phyloP scores from a whole-genome alignment of 2,797 vertebrate genomes.

The Limnodromus scolopaceus region DNA sequence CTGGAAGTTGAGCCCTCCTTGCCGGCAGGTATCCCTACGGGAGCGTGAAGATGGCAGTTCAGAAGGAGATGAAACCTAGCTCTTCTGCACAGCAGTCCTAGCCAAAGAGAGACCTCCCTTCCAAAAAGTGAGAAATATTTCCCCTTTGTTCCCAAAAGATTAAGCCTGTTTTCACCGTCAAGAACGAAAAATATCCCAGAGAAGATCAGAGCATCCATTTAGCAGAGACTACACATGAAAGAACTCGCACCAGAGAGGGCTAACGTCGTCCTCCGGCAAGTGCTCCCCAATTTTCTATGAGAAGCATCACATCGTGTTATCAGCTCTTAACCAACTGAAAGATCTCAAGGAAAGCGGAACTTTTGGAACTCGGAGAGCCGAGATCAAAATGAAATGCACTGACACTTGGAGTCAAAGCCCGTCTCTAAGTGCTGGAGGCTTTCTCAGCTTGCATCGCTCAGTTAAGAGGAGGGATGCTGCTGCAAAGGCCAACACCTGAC shows the following conservation, averaged over 20 bases:
- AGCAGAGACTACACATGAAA: background rate
- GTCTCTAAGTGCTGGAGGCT: background rate
- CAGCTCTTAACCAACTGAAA: background rate
- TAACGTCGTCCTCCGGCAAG: background rate
- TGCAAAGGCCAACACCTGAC: background rate
- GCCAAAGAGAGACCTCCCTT: background rate
- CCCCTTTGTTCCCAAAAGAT: background rate
- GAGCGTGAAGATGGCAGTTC: background rate
- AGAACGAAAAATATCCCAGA: conserved; percentile 27
- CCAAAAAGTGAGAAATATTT: background rate
- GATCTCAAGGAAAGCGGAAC: background rate
- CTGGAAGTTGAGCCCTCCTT: background rate
- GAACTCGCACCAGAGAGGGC: background rate
- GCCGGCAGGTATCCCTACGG: background rate
- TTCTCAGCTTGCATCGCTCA: background rate
- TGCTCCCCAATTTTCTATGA: background rate
- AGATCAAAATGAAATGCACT: conserved; percentile 26
- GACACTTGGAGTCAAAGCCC: background rate
- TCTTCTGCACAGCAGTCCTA: background rate
- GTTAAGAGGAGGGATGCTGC: background rate
- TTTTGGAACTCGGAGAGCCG: background rate
- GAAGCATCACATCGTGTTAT: background rate
- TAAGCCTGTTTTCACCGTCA: background rate
- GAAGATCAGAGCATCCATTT: conserved; percentile 14
- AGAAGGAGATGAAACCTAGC: background rate